Percentiles rank a stretch among this genome's conserved stretches.
Evolutionary conservation across 1,140 invertebrate genomes (phyloP).

Genomic region (Prorops nasuta): DNA sequence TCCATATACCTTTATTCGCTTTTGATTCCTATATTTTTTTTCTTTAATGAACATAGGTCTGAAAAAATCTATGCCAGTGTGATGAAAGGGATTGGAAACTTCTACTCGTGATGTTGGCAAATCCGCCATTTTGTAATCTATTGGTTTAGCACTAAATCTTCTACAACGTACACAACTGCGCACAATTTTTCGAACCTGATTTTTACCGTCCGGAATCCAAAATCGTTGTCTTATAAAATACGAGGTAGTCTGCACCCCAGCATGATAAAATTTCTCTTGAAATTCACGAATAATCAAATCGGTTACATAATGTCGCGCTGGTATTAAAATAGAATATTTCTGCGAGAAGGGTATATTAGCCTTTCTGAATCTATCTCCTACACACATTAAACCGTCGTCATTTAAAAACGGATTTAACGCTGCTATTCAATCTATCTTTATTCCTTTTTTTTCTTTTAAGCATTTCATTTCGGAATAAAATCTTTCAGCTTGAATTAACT

Average conservation of each 20-base stretch:
- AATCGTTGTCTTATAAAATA: constrained; percentile 20
- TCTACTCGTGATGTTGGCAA: constrained; percentile 33
- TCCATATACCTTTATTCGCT: not conserved
- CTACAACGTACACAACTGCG: constrained; percentile 23
- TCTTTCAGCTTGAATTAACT: not conserved
- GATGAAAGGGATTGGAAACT: constrained; percentile 33
- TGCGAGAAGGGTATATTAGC: not conserved
- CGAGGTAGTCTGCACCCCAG: constrained; percentile 13
- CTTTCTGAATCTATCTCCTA: not conserved
- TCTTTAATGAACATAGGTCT: constrained; percentile 39
- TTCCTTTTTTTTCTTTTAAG: too few relatives aligned
- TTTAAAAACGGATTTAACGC: not conserved
- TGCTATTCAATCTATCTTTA: not conserved
- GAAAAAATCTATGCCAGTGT: constrained; percentile 44
- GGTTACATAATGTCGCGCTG: not conserved
- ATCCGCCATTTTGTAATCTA: constrained; percentile 35
- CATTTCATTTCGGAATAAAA: not conserved
- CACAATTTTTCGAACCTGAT: constrained; percentile 8
- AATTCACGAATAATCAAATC: not conserved
- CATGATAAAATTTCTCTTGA: constrained; percentile 17
- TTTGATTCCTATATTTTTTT: not conserved
- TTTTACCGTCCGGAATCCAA: constrained; percentile 20
- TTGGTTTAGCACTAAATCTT: constrained; percentile 9
- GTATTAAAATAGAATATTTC: too few relatives aligned
- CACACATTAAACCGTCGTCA: not conserved